These are phyloP conservation scores for Pocillopora meandrina DNA, from an alignment of 92 coral and sea anemone species.

Conservation along the genomic window DNA sequence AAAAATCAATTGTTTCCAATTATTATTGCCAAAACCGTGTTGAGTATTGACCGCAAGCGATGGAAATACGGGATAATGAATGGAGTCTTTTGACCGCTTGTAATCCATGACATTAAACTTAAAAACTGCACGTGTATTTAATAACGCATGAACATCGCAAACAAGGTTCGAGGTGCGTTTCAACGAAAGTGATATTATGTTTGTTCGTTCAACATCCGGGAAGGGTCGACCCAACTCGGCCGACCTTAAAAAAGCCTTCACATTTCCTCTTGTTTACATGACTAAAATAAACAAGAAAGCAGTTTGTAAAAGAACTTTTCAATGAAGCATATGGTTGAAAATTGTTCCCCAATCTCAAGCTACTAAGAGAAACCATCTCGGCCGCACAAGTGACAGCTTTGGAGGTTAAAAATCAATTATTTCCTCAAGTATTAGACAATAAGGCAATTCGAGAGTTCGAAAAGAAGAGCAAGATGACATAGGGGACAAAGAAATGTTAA, in stretches of 20 bases:
- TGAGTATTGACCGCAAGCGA: constrained; percentile 71
- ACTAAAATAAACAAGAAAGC: neutral
- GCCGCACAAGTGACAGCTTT: neutral
- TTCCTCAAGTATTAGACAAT: neutral
- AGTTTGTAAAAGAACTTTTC: constrained; percentile 1
- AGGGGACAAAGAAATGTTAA: neutral
- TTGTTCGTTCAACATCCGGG: neutral
- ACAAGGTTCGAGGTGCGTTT: neutral
- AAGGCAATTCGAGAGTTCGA: neutral
- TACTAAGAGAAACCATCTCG: neutral
- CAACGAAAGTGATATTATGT: neutral
- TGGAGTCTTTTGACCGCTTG: constrained; percentile 39
- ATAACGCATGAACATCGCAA: constrained; percentile 32
- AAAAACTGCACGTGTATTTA: constrained; percentile 41
- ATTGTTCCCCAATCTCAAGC: constrained; percentile 3
- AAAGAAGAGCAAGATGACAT: too few species aligned
- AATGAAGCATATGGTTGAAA: neutral
- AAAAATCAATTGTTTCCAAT: constrained; percentile 60
- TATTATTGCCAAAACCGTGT: constrained; percentile 62
- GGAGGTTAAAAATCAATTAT: neutral
- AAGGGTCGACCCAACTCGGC: neutral
- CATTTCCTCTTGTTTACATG: neutral
- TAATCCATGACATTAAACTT: constrained; percentile 6
- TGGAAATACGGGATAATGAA: constrained; percentile 56
- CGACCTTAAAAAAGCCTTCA: neutral